These are phyloP conservation scores for Apamea epomidion DNA, from an alignment of 2,888 invertebrate genomes.

Conservation along the genomic window DNA sequence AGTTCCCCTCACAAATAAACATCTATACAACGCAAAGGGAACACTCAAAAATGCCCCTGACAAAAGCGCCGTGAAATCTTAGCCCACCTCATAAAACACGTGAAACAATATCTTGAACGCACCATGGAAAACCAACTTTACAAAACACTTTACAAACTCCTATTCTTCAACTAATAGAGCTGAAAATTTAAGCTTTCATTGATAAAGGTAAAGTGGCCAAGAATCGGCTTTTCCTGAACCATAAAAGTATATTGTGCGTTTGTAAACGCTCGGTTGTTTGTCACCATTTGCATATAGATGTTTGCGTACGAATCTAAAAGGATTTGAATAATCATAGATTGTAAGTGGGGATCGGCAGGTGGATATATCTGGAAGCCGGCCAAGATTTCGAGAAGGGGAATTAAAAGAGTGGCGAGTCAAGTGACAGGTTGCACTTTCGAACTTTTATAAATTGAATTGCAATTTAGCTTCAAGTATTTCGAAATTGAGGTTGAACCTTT, in stretches of 20 bases:
- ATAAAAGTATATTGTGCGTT: slow-evolving; percentile 90
- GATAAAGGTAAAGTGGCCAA: slow-evolving; percentile 67
- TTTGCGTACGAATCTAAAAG: slow-evolving; percentile 71
- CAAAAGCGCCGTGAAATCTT: slow-evolving; percentile 85
- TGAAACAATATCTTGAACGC: slow-evolving; percentile 88
- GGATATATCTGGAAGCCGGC: slow-evolving; percentile 58
- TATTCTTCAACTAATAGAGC: slow-evolving; percentile 54
- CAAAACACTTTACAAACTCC: slow-evolving; percentile 12
- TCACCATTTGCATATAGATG: slow-evolving; percentile 89
- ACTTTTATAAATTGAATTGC: slow-evolving; percentile 38
- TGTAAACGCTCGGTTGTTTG: slow-evolving; percentile 88
- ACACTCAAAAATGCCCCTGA: slow-evolving; percentile 84
- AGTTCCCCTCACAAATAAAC: slow-evolving; percentile 77
- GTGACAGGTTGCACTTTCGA: slow-evolving; percentile 34
- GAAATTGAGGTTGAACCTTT: slow-evolving; percentile 12
- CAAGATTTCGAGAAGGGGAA: slow-evolving; percentile 45
- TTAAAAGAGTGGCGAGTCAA: slow-evolving; percentile 39
- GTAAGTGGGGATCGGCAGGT: slow-evolving; percentile 64
- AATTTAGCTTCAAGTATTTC: slow-evolving; percentile 28
- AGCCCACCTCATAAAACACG: slow-evolving; percentile 89
- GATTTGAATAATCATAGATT: slow-evolving; percentile 71
- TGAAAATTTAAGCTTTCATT: slow-evolving; percentile 44
- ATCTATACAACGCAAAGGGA: slow-evolving; percentile 73
- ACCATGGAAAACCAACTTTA: slow-evolving; percentile 58
- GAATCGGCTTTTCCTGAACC: slow-evolving; percentile 85